Evolutionary conservation across 2,113 vertebrate species (phyloP), one percentile per base, ranked within the genome.

Genomic region (Platycercus adscitus): DNA sequence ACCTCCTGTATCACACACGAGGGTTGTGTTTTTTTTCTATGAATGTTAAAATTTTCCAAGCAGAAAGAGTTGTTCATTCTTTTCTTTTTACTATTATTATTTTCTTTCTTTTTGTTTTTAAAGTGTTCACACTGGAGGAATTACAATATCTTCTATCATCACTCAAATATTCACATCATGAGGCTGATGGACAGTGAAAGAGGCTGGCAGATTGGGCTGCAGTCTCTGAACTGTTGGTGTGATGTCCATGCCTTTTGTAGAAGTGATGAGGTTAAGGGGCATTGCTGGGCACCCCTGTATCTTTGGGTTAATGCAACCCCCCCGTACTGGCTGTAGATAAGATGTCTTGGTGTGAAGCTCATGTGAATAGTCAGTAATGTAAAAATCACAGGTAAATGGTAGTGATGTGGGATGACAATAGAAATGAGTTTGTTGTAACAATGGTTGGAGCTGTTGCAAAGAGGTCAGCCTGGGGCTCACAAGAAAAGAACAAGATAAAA

Each of bases 401-500:
- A 37, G 47, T 9, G 12, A 31, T 65, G 41, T 68, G 43, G 35
- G 86, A 52, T 77, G 58, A 33, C 20, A 72, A 17, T 13, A 31
- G 39, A 46, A 55, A 61, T 37, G 2, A 58, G 9, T 78, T 91
- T 70, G 73, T 9, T 28, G n/a, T 81, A 73, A 15, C 26, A 17
- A 3, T 87, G 75, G 11, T 58, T 94, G 73, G 52, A 91, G 49
- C 31, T 82, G 49, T 64, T 80, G 53, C 44, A 46, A 19, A 70
- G 17, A 25, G 64, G 47, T 77, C 35, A 86, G 58, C 79, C 55
- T 82, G 50, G 43, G 68, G 55, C 37, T 81, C 78, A 37, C 10
- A 25, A 71, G 80, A 69, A 84, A 71, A 43, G 43, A 53, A 44
- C 55, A 53, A 70, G 73, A 55, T 35, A 61, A 90, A 93, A 96